Evolutionary conservation across 1,140 invertebrate genomes (phyloP).

Genomic region (Manduca sexta): DNA sequence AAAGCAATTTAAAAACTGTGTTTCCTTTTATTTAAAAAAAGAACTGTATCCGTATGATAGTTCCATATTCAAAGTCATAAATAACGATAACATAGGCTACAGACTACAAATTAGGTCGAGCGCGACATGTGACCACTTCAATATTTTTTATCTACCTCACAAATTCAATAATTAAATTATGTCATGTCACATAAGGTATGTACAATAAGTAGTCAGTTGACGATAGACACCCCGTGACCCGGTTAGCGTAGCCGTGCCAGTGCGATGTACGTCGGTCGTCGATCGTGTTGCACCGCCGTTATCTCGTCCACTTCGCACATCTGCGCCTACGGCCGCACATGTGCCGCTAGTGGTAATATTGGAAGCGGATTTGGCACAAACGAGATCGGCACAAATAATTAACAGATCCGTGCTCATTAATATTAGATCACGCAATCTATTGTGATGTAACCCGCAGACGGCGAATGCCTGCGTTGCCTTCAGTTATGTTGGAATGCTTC

Average conservation of each 20-base stretch:
- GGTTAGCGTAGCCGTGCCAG: constrained; percentile 27
- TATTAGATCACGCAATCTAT: background rate
- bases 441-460: background rate
- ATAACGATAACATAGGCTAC: too few species aligned
- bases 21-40: too few species aligned
- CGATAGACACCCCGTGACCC: constrained; percentile 27
- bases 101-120: too few species aligned
- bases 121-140: too few species aligned
- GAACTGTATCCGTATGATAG: too few species aligned
- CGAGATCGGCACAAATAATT: background rate
- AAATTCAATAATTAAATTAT: constrained; percentile 20
- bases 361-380: background rate
- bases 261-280: too few species aligned
- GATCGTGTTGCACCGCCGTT: constrained; percentile 14
- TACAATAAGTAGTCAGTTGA: constrained; percentile 13
- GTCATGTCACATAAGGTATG: constrained; percentile 29
- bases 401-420: background rate
- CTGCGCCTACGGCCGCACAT: background rate
- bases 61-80: too few species aligned
- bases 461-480: too few species aligned
- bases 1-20: too few species aligned
- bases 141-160: background rate
- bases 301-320: constrained; percentile 16
- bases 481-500: too few species aligned
- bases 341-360: background rate